These are phyloP conservation scores for Anthopleura sola DNA, from an alignment of 64 coral and sea anemone genomes.

Conservation along the genomic window DNA sequence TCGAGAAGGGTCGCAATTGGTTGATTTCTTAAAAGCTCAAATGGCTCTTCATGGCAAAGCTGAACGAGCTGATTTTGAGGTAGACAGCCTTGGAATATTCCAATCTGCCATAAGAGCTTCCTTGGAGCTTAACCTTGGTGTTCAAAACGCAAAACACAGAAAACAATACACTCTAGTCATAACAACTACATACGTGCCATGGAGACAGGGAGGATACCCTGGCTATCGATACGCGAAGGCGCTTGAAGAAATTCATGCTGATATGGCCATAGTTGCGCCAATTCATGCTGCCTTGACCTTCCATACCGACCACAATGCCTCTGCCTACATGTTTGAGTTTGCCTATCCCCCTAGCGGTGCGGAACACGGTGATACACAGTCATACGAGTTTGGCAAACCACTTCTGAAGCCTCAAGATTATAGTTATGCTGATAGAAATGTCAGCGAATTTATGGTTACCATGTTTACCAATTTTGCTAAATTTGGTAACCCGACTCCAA, in stretches of 20 bases:
- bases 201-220: slow-evolving; percentile 52
- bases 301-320: slow-evolving; percentile 24
- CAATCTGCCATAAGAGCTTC: no score
- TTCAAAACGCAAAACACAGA: no score
- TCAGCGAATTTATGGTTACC: slow-evolving; percentile 65
- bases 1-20: slow-evolving; percentile 31
- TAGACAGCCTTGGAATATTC: neutral
- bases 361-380: slow-evolving; percentile 51
- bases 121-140: no score
- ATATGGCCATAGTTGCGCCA: slow-evolving; percentile 59
- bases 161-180: no score
- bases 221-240: slow-evolving; percentile 36
- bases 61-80: neutral
- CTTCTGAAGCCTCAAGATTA: slow-evolving; percentile 27
- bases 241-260: slow-evolving; percentile 51
- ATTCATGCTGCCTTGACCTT: slow-evolving; percentile 54
- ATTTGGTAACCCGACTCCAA: slow-evolving; percentile 46
- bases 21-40: no score
- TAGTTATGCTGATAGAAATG: slow-evolving; percentile 50
- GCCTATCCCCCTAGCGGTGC: slow-evolving; percentile 58
- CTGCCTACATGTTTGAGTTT: slow-evolving; percentile 74
- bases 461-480: no score
- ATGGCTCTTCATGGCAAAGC: neutral
- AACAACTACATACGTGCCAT: slow-evolving; percentile 23
- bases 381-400: slow-evolving; percentile 72